A percentile compares a stretch with the other conserved stretches of the same genome.
Conservation (phyloP, 2,888 invertebrate genomes). For the Falcaria lacertinaria region DNA sequence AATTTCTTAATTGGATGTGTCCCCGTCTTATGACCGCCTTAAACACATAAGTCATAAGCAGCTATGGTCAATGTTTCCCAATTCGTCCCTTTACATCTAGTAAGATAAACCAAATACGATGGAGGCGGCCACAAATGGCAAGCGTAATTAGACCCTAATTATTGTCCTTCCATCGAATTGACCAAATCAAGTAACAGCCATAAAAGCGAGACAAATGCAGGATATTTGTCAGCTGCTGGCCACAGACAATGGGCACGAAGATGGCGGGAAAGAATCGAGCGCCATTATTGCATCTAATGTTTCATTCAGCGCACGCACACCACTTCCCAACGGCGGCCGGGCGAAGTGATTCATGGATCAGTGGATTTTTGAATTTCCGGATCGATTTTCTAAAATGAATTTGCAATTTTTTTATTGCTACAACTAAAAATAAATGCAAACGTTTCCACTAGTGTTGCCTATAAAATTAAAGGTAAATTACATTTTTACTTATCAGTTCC, state of each 20-base stretch:
- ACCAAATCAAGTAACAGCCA: slow-evolving; percentile 25
- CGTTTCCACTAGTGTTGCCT: too few species aligned
- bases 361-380: slow-evolving; percentile 34
- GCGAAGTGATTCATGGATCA: slow-evolving; percentile 47
- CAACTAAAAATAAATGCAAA: background rate
- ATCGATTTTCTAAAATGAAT: too few species aligned
- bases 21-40: too few species aligned
- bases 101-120: too few species aligned
- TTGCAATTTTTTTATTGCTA: too few species aligned
- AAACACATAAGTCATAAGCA: too few species aligned
- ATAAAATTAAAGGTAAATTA: too few species aligned
- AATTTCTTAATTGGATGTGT: too few species aligned
- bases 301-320: slow-evolving; percentile 53
- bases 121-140: background rate
- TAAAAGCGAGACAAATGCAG: slow-evolving; percentile 31
- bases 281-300: slow-evolving; percentile 39
- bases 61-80: too few species aligned
- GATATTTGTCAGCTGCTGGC: slow-evolving; percentile 51
- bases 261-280: slow-evolving; percentile 25
- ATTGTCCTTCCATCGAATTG: slow-evolving; percentile 16
- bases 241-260: slow-evolving; percentile 41
- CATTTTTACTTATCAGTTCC: too few species aligned
- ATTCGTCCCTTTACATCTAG: too few species aligned
- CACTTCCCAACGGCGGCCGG: slow-evolving; percentile 47
- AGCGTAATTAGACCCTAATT: slow-evolving; percentile 10